Percentiles rank a stretch among this genome's conserved stretches.
phyloP scores from a whole-genome alignment of 2,113 vertebrate species.

The Dasyurus viverrinus region DNA sequence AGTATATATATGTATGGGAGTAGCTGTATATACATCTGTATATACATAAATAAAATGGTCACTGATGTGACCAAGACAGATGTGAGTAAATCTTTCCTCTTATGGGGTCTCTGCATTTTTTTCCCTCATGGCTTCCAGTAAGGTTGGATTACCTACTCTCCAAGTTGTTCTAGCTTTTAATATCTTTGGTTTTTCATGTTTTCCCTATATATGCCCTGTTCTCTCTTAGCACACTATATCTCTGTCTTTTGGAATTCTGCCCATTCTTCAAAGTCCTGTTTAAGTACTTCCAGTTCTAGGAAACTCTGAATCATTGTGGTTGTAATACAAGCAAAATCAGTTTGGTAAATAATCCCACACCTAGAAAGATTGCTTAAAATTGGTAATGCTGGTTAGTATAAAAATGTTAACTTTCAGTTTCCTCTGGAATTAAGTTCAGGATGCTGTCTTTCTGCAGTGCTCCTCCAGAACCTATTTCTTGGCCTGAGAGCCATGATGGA shows the following conservation, averaged over 20 bases:
- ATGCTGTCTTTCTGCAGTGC: background rate
- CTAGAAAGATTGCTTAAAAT: background rate
- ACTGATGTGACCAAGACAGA: background rate
- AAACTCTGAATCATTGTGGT: background rate
- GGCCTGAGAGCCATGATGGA: background rate
- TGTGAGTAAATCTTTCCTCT: background rate
- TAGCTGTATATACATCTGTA: background rate
- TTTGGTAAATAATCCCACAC: background rate
- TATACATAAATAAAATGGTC: background rate
- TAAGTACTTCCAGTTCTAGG: background rate
- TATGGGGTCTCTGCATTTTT: background rate
- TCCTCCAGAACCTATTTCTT: background rate
- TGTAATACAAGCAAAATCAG: background rate
- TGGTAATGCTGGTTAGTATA: slow-evolving; percentile 9
- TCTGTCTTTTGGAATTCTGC: background rate
- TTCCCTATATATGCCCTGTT: background rate
- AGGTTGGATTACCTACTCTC: background rate
- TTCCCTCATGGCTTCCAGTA: background rate
- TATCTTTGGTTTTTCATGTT: background rate
- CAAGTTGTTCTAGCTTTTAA: background rate
- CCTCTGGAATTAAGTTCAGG: background rate
- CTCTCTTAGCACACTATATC: background rate
- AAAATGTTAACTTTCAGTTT: slow-evolving; percentile 16
- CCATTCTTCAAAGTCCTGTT: background rate
- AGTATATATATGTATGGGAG: too few relatives aligned